Evolutionary conservation across 2,113 vertebrate genomes (phyloP), one percentile per base, ranked within the genome.

Genomic region (Nettapus auritus): DNA sequence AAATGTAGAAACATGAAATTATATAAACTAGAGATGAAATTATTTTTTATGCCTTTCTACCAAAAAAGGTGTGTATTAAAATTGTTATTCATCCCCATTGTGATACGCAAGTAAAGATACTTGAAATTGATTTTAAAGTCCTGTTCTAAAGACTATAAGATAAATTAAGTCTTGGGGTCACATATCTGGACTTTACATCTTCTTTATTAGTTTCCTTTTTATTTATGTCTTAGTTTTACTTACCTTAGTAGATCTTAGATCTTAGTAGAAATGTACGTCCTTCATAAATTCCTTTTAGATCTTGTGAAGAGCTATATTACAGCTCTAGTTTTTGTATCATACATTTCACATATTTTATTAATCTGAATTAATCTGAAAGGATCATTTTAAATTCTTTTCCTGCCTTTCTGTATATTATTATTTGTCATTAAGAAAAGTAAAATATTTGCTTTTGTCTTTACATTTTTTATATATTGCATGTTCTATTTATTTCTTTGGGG

Each of bases 31-130:
- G 20, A 77, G 4, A 36, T 86, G 52, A 92, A 92, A 94, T 91
- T 94, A 88, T 74, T 93, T 95, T 86, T 28, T 86, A 46, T 81
- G 86, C 73, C 22, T 70, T 79, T 91, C 38, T 71, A 82, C 33
- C 6, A 80, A 75, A 62, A 36, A 8, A 56, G 1, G 4, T 40
- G 1, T 63, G 5, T n/a, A 71, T 82, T 52, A 66, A 69, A 86
- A 88, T 84, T 87, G 92, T 85, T 75, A 12, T 44, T 95, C 76
- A 38, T 48, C 53, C 59, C 13, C 90, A 82, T 46, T 34, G 36
- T 89, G 20, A 44, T 89, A 77, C 23, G 63, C 8, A 31, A 83
- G 29, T 25, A 73, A 80, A 89, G 17, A 82, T 33, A 68, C 87
- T 91, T 95, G n/a, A 94, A 96, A 95, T 46, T 90, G 16, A 59